Evolutionary conservation across 2,888 invertebrate genomes (phyloP), one percentile per base, ranked within the genome.

Genomic region (Aphidius colemani): DNA sequence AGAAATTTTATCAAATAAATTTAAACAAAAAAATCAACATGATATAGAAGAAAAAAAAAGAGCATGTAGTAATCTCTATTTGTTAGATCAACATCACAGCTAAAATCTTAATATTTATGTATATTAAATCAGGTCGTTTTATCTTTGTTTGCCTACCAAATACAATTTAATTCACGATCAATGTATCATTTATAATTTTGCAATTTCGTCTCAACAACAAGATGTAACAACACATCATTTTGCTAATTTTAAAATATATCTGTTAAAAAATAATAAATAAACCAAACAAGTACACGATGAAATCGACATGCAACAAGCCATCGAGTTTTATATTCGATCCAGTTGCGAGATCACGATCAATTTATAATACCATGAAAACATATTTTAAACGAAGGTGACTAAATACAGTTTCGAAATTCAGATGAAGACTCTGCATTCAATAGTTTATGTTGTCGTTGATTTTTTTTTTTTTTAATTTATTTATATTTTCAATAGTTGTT

Each of bases 281-380:
- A 13, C 11, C 18, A 7, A 43, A 41, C 55, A 41, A 13, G 18
- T 30, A 30, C 13, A 10, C 44, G n/a, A 58, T 40, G 53, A 60
- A 44, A 44, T 60, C 53, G 45, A 39, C 57, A 46, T 45, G 57
- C 45, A 45, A 40, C 48, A 30, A 57, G 8, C 44, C 8, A 57
- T 50, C 41, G 50, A 30, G 61, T 48, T 43, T 53, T 44, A 57
- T 61, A 57, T 48, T 57, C 48, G 58, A 65, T 61, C 65, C 46
- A 65, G 61, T 61, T 65, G 60, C 65, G 58, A 45, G 65, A 65
- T 65, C 65, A 65, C 65, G 65, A 65, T 61, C 61, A 49, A 61
- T 51, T 30, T 30, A 57, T 45, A 57, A 46, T 57, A 46, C 10
- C 10, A n/a, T 46, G 11, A 7, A n/a, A 39, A 46, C 39, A 57